A percentile compares a stretch with the other conserved stretches of the same genome.
phyloP scores from a whole-genome alignment of 2,888 invertebrate genomes.

The Himalopsyche kuldschensis region DNA sequence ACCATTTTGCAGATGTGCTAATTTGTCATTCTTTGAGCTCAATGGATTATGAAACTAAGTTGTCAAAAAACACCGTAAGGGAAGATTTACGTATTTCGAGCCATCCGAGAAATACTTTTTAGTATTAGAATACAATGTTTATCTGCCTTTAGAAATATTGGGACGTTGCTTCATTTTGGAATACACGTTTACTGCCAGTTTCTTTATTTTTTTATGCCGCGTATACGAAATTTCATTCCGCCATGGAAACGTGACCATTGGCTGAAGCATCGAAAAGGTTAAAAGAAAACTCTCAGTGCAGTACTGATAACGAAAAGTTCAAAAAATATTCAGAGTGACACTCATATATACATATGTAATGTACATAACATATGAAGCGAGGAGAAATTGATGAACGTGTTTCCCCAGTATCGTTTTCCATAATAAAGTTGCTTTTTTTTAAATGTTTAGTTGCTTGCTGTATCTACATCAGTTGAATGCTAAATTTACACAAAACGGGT shows the following conservation, averaged over 20 bases:
- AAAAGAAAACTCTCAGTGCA: neutral
- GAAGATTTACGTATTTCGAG: neutral
- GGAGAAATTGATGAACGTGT: neutral
- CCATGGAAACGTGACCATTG: neutral
- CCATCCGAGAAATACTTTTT: neutral
- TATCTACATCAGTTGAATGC: no score
- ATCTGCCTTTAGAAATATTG: neutral
- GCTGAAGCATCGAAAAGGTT: neutral
- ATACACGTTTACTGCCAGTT: neutral
- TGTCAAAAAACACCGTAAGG: neutral
- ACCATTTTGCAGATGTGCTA: no score
- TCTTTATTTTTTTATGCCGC: neutral
- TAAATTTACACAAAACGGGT: no score
- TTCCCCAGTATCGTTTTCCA: neutral
- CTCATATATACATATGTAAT: neutral
- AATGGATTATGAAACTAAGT: no score
- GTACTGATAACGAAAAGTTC: neutral
- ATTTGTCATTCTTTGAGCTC: no score
- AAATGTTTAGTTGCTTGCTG: no score
- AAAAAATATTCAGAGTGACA: neutral
- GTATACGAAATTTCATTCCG: neutral
- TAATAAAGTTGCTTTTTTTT: no score
- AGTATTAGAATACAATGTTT: neutral
- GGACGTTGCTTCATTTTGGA: neutral
- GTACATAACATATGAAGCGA: neutral